A percentile compares a stretch with the other conserved stretches of the same genome.
Conservation (phyloP, 2,888 invertebrate species). For the Xanthia icteritia region DNA sequence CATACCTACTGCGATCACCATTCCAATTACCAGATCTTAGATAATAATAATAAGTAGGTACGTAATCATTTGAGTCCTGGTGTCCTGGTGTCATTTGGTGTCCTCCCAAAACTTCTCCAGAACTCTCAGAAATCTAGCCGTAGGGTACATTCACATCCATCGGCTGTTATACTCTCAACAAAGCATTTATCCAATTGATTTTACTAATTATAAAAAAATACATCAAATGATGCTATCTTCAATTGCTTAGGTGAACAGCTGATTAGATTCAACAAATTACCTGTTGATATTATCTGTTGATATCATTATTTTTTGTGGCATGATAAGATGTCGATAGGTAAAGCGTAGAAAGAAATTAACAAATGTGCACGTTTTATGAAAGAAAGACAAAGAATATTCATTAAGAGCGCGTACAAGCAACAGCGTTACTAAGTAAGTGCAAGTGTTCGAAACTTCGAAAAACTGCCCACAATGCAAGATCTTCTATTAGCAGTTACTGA, state of each 20-base stretch:
- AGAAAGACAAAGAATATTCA: neutral
- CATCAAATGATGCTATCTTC: constrained; percentile 8
- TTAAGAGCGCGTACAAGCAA: neutral
- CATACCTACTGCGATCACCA: neutral
- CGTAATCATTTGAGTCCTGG: neutral
- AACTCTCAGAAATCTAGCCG: too few relatives aligned
- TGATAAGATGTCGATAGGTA: constrained; percentile 39
- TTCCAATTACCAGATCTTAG: too few relatives aligned
- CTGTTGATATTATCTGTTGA: constrained; percentile 3
- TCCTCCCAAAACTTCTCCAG: neutral
- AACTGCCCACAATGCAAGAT: constrained; percentile 31
- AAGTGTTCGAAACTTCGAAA: neutral
- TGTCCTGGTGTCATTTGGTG: too few relatives aligned
- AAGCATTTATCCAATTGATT: constrained; percentile 7
- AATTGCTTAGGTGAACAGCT: constrained; percentile 10
- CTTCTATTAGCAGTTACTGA: constrained; percentile 54
- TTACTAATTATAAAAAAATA: constrained; percentile 1
- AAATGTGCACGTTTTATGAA: neutral
- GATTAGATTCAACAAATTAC: constrained; percentile 26
- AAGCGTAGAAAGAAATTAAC: neutral
- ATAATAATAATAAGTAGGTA: neutral
- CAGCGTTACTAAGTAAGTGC: neutral
- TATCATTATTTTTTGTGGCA: constrained; percentile 14
- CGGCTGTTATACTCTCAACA: neutral
- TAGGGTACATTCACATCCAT: neutral